Evolutionary conservation across 2,113 vertebrate species (phyloP).

Genomic region (Oreochromis spilurus): DNA sequence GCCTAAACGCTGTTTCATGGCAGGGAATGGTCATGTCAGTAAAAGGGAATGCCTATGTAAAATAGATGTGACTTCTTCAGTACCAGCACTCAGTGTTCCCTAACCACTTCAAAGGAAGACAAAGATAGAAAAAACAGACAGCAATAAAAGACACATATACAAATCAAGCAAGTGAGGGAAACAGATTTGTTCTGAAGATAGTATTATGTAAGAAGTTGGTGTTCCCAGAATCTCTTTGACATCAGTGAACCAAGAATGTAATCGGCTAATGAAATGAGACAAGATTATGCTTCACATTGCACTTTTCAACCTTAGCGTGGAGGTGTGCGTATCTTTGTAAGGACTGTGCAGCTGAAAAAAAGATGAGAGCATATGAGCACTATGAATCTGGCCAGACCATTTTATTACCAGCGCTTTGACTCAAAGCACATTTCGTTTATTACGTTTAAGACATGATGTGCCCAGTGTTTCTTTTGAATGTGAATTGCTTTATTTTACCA

Average conservation of each 20-base stretch:
- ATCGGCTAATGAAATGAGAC: conserved; percentile 64
- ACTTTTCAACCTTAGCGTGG: conserved; percentile 31
- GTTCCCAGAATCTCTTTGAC: conserved; percentile 59
- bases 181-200: conserved; percentile 57
- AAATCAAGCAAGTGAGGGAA: conserved; percentile 19
- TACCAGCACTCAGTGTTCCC: conserved; percentile 19
- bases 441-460: background rate
- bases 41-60: background rate
- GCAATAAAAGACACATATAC: conserved; percentile 22
- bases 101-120: conserved; percentile 14
- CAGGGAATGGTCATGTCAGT: background rate
- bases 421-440: background rate
- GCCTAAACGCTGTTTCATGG: background rate
- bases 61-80: background rate
- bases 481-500: background rate
- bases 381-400: background rate
- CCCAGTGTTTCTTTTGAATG: background rate
- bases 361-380: background rate
- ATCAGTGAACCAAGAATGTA: conserved; percentile 46
- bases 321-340: background rate
- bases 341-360: background rate
- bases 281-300: conserved; percentile 44
- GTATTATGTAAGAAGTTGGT: conserved; percentile 42
- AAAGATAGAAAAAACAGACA: conserved; percentile 11
- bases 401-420: background rate